These are phyloP conservation scores for Eleutherodactylus coqui DNA, from an alignment of 2,797 vertebrate genomes.

Conservation along the genomic window DNA sequence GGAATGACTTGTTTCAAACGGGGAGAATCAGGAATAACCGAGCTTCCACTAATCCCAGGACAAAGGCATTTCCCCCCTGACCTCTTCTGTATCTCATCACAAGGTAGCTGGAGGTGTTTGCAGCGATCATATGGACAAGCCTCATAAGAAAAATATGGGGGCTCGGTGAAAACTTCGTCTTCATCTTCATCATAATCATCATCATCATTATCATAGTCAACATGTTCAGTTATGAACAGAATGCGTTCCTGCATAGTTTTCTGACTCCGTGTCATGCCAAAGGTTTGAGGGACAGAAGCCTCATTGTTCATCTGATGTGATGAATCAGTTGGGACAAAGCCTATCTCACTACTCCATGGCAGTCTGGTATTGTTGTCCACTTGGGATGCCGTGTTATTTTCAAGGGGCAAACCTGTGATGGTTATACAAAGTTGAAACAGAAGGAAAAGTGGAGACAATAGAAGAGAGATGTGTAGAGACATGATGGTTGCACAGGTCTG, in stretches of 20 bases:
- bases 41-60: slow-evolving; percentile 45
- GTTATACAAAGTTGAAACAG: background rate
- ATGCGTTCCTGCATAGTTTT: slow-evolving; percentile 27
- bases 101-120: slow-evolving; percentile 47
- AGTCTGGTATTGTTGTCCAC: background rate
- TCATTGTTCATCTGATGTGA: background rate
- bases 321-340: background rate
- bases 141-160: background rate
- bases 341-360: background rate
- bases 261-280: slow-evolving; percentile 2
- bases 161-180: background rate
- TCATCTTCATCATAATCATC: background rate
- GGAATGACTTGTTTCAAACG: slow-evolving; percentile 13
- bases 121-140: slow-evolving; percentile 55
- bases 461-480: slow-evolving; percentile 5
- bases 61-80: slow-evolving; percentile 44
- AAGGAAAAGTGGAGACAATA: background rate
- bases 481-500: background rate
- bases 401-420: background rate
- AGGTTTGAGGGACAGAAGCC: background rate
- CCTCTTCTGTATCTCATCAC: slow-evolving; percentile 42
- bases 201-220: slow-evolving; percentile 21
- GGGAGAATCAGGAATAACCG: slow-evolving; percentile 25
- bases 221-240: slow-evolving; percentile 21
- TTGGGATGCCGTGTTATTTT: background rate